phyloP scores from a whole-genome alignment of 2,113 vertebrate genomes.

The Percina caprodes region DNA sequence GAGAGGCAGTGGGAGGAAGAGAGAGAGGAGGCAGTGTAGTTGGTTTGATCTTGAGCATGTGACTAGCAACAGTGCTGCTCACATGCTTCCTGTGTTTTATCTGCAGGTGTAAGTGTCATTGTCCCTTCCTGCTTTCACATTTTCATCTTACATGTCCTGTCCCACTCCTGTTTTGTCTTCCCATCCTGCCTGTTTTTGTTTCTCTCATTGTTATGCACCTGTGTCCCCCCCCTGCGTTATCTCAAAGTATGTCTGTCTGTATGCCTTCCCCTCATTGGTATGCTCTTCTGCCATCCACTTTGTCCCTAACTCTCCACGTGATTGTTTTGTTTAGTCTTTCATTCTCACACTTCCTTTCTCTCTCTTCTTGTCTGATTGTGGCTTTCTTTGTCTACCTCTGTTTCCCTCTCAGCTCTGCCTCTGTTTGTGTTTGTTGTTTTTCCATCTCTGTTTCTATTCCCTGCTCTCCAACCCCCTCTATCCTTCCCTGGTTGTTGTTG shows the following conservation, averaged over 20 bases:
- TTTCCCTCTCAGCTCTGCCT: conserved; percentile 62
- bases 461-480: conserved; percentile 52
- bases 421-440: conserved; percentile 62
- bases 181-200: conserved; percentile 38
- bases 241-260: conserved; percentile 71
- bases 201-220: conserved; percentile 66
- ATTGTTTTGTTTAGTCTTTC: conserved; percentile 59
- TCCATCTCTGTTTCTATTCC: conserved; percentile 60
- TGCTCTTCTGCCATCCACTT: conserved; percentile 66
- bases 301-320: conserved; percentile 69
- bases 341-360: conserved; percentile 27
- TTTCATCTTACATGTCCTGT: conserved; percentile 17
- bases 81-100: conserved; percentile 56
- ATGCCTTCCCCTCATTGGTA: conserved; percentile 70
- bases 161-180: conserved; percentile 27
- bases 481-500: conserved; percentile 64
- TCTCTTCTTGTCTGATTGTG: conserved; percentile 60
- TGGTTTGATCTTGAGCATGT: conserved; percentile 32
- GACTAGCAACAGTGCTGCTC: conserved; percentile 38
- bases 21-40: not conserved
- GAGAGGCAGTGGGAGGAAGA: not conserved
- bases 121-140: conserved; percentile 13
- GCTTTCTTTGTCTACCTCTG: conserved; percentile 63
- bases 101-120: conserved; percentile 23
- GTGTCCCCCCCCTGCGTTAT: conserved; percentile 53